phyloP scores from a whole-genome alignment of 2,113 vertebrate species.

The Alaudala cheleensis region DNA sequence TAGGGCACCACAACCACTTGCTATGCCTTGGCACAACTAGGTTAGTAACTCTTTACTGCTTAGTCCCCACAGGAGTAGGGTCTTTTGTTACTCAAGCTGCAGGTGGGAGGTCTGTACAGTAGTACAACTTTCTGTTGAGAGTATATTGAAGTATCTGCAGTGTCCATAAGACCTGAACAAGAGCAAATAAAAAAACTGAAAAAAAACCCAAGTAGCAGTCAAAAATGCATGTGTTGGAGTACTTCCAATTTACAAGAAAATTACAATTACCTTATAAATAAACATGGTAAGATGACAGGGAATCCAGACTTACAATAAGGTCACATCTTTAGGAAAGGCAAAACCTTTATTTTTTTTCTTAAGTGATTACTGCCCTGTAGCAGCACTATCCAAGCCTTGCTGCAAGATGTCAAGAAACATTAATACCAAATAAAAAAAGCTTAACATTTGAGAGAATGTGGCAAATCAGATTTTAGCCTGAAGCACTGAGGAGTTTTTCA shows the following conservation, averaged over 20 bases:
- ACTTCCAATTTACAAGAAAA: background rate
- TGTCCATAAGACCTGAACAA: background rate
- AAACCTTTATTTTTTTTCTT: background rate
- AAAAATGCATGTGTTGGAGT: background rate
- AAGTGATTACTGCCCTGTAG: background rate
- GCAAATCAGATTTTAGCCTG: conserved; percentile 53
- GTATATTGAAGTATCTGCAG: background rate
- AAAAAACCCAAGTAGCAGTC: background rate
- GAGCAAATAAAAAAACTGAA: background rate
- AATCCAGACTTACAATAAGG: background rate
- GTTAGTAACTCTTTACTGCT: background rate
- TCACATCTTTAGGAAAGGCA: background rate
- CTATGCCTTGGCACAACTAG: conserved; percentile 9
- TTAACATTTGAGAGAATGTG: conserved; percentile 27
- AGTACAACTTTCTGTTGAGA: background rate
- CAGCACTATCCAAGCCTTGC: background rate
- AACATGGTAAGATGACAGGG: background rate
- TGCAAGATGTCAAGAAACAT: conserved; percentile 43
- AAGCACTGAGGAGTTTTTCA: conserved; percentile 32
- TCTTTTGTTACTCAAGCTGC: background rate
- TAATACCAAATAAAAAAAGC: conserved; percentile 25
- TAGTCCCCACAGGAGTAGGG: background rate
- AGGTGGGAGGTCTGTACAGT: background rate
- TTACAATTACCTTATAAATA: background rate
- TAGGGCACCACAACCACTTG: background rate